Evolutionary conservation across 92 coral and sea anemone genomes (phyloP), one percentile per base, ranked within the genome.

Genomic region (Chrysogorgia sp.): DNA sequence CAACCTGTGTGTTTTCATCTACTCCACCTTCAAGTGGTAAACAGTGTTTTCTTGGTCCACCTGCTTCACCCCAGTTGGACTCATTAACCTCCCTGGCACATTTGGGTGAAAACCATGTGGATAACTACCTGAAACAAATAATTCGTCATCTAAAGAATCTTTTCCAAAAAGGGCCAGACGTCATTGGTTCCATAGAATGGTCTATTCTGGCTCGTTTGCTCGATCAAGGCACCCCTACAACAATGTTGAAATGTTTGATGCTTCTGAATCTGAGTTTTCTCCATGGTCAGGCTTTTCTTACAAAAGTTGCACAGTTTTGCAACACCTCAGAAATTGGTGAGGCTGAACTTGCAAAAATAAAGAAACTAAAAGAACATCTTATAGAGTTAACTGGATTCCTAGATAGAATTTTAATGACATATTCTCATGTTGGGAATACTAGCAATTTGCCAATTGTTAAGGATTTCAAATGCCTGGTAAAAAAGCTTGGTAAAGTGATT

Each of bases 401-500:
- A n/a, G 77, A 52, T 71, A 20, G 61, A 22, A 48, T 71, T 30
- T 17, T 71, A 12, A 37, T 71, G 29, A 33, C n/a, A 30, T 71
- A 71, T 45, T 71, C 77, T 34, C 29, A 34, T 45, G 12, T 52
- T 10, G 2, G 24, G 2, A 1, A 10, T 1, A 23, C 3, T 29
- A 12, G 63, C 7, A 23, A 10, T 1, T 17, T 29, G 33, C 63
- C 77, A 12, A 0, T 15, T 17, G n/a, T 71, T 49, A 23, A 71
- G 0, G 77, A 52, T 0, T 29, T 71, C 77, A 71, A 71, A 71
- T 52, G 35, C 33, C 21, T 47, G 5, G 48, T 63, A 71, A 52
- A 71, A 52, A 71, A 71, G 29, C 25, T 71, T 34, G 2, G 17
- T 19, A 52, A 71, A 52, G 61, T 23, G n/a, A 30, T 50, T 6